Percentiles rank a stretch among this genome's conserved stretches.
Evolutionary conservation across 2,888 invertebrate genomes (phyloP).

Genomic region (Nephrotoma appendiculata): DNA sequence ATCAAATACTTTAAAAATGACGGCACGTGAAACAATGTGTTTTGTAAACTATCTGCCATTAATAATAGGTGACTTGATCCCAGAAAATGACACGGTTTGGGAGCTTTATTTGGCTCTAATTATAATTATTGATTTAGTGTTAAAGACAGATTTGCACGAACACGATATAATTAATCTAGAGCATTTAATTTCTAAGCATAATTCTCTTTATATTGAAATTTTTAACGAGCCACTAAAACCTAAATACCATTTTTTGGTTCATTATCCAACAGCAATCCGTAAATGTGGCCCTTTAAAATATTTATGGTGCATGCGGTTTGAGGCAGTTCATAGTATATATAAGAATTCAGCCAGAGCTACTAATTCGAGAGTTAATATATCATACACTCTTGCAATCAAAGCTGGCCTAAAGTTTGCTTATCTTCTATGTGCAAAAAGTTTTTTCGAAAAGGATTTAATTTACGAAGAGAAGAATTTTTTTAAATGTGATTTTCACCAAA

Average conservation of each 20-base stretch:
- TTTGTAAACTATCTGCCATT: slow-evolving; percentile 7
- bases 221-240: background rate
- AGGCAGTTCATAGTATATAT: background rate
- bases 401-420: background rate
- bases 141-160: background rate
- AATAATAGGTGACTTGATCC: slow-evolving; percentile 10
- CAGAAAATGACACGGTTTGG: slow-evolving; percentile 8
- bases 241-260: background rate
- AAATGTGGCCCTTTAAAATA: background rate
- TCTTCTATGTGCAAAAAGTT: no score
- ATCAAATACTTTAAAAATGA: slow-evolving; percentile 10
- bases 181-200: background rate
- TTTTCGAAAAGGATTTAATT: background rate
- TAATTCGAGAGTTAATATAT: background rate
- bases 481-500: slow-evolving; percentile 6
- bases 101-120: background rate
- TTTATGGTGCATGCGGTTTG: background rate
- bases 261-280: no score
- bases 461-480: slow-evolving; percentile 2
- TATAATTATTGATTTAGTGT: slow-evolving; percentile 7
- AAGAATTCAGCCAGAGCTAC: background rate
- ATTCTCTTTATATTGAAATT: background rate
- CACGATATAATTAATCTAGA: background rate
- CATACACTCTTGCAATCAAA: background rate
- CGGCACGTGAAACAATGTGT: slow-evolving; percentile 8